These are phyloP conservation scores for Xenops minutus DNA, from an alignment of 2,797 vertebrate species.

Conservation along the genomic window DNA sequence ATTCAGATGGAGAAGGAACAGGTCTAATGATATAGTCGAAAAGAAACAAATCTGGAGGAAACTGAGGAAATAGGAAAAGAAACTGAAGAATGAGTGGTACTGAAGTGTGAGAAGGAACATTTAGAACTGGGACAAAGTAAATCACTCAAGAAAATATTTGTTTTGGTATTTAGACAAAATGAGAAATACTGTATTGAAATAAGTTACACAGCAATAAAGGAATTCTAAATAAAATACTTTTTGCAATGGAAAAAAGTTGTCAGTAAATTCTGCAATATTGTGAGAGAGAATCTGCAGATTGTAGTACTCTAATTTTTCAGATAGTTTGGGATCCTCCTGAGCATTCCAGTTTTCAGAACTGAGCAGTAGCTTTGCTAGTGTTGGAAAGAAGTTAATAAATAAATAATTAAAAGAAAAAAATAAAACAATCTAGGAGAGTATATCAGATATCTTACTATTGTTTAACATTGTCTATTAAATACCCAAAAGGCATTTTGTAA, in stretches of 20 bases:
- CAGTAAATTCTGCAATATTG: background rate
- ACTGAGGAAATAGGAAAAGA: background rate
- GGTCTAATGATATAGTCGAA: background rate
- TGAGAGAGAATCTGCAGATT: background rate
- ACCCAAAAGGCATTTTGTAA: background rate
- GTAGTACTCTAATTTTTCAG: background rate
- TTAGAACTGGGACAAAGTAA: background rate
- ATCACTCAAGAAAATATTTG: background rate
- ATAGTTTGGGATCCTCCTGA: background rate
- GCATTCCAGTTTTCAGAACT: background rate
- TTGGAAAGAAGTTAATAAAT: background rate
- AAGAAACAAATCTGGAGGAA: background rate
- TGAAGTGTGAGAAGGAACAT: background rate
- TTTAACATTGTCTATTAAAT: background rate
- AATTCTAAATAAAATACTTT: background rate
- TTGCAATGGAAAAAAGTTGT: background rate
- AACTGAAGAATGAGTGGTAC: background rate
- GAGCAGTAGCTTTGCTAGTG: background rate
- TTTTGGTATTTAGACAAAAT: background rate
- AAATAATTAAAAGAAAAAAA: background rate
- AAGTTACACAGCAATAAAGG: background rate
- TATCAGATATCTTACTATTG: background rate
- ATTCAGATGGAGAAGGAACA: background rate
- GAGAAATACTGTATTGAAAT: background rate
- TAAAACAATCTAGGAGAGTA: too few relatives aligned